phyloP scores from a whole-genome alignment of 2,113 vertebrate genomes.

The Leptobrachium ailaonicum region DNA sequence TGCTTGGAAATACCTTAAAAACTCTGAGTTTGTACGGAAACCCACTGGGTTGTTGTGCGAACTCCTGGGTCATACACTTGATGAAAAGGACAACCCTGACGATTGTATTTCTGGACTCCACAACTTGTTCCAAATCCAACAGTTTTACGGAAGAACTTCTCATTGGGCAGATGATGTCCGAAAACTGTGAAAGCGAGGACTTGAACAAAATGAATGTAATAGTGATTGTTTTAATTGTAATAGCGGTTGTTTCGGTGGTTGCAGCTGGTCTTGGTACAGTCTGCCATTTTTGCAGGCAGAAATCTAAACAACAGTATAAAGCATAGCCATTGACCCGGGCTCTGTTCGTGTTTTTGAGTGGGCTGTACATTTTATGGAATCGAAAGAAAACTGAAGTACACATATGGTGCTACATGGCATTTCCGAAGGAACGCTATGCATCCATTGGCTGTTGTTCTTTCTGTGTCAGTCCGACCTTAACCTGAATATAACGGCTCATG shows the following conservation, averaged over 20 bases:
- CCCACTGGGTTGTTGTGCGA: slow-evolving; percentile 87
- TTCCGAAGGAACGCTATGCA: neutral
- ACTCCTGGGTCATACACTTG: slow-evolving; percentile 75
- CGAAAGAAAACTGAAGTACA: neutral
- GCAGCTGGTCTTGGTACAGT: slow-evolving; percentile 59
- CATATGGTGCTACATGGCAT: neutral
- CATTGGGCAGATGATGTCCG: slow-evolving; percentile 64
- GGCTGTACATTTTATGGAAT: neutral
- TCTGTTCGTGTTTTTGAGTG: neutral
- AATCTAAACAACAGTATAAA: slow-evolving; percentile 69
- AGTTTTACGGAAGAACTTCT: slow-evolving; percentile 71
- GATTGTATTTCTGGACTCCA: slow-evolving; percentile 71
- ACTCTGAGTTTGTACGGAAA: slow-evolving; percentile 86
- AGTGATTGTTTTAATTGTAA: slow-evolving; percentile 63
- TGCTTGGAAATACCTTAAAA: slow-evolving; percentile 79
- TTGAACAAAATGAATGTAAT: slow-evolving; percentile 68
- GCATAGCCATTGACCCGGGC: slow-evolving; percentile 53
- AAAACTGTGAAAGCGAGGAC: slow-evolving; percentile 75
- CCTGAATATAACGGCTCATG: too few relatives aligned
- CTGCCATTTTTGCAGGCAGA: slow-evolving; percentile 66
- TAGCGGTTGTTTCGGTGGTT: slow-evolving; percentile 58
- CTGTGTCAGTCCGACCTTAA: neutral
- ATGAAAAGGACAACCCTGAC: slow-evolving; percentile 74
- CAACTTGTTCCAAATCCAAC: slow-evolving; percentile 71
- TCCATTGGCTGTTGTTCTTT: neutral